Percentiles rank a stretch among this genome's conserved stretches.
Evolutionary conservation across 2,113 vertebrate genomes (phyloP).

Genomic region (Hucho hucho): DNA sequence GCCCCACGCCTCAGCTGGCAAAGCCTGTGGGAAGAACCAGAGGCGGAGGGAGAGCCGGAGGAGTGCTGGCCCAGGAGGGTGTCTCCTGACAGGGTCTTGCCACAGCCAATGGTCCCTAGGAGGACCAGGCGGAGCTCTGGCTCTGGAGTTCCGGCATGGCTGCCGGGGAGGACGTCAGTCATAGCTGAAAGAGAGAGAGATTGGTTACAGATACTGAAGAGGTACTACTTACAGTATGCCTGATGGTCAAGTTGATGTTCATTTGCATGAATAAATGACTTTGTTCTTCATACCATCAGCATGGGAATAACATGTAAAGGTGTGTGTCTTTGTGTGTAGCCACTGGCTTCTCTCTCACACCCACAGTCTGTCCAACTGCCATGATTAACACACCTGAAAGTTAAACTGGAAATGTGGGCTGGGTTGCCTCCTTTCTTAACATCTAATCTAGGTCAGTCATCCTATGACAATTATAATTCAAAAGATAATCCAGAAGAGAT

Average conservation of each 20-base stretch:
- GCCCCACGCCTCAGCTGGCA: slow-evolving; percentile 53
- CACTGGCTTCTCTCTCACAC: not conserved
- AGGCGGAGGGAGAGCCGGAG: rapidly evolving
- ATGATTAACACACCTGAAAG: not conserved
- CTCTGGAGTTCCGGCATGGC: not conserved
- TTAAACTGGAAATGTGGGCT: not conserved
- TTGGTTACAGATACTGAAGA: too few species aligned
- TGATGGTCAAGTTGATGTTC: too few species aligned
- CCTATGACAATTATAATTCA: not conserved
- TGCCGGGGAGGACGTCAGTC: slow-evolving; percentile 29
- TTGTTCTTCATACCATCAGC: too few species aligned
- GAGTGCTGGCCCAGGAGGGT: slow-evolving; percentile 64
- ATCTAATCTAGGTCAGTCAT: not conserved
- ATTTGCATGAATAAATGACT: too few species aligned
- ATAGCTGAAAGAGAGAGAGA: slow-evolving; percentile 45
- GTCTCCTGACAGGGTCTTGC: slow-evolving; percentile 71
- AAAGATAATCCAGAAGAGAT: not conserved
- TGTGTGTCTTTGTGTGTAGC: not conserved
- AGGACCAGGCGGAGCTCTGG: slow-evolving; percentile 66
- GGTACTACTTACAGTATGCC: too few species aligned
- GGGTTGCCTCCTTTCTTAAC: not conserved
- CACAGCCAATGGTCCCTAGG: slow-evolving; percentile 74
- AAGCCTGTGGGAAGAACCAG: slow-evolving; percentile 31
- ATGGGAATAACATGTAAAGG: not conserved
- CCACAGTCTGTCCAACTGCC: not conserved